These are phyloP conservation scores for Craterocephalus amniculus DNA, from an alignment of 2,797 vertebrate genomes.

Conservation along the genomic window DNA sequence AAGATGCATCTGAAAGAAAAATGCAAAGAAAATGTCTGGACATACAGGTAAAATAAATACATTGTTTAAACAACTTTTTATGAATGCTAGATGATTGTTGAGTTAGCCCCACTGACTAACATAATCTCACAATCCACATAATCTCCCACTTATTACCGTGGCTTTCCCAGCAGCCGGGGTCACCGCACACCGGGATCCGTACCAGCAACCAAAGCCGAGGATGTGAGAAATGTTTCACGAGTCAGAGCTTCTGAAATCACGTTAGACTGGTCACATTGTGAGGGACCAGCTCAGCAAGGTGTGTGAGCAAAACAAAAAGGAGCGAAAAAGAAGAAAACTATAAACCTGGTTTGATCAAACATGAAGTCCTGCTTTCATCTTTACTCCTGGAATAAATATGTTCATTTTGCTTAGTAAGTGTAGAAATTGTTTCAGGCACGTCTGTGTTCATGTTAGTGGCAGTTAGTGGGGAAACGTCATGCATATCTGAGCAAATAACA, in stretches of 20 bases:
- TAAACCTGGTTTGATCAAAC: slow-evolving; percentile 19
- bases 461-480: slow-evolving; percentile 30
- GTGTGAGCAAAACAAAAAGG: not conserved
- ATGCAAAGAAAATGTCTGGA: not conserved
- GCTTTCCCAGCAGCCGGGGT: slow-evolving; percentile 54
- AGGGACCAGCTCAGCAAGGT: slow-evolving; percentile 1
- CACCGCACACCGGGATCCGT: slow-evolving; percentile 16
- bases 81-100: slow-evolving; percentile 29
- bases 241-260: not conserved
- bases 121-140: slow-evolving; percentile 57
- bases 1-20: slow-evolving; percentile 13
- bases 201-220: slow-evolving; percentile 26
- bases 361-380: not conserved
- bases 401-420: not conserved
- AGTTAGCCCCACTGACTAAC: slow-evolving; percentile 34
- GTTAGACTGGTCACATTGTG: slow-evolving; percentile 24
- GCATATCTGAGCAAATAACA: slow-evolving; percentile 33
- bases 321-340: not conserved
- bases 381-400: slow-evolving; percentile 19
- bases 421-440: slow-evolving; percentile 38
- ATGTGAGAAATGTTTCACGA: slow-evolving; percentile 16
- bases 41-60: not conserved
- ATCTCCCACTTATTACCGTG: slow-evolving; percentile 51
- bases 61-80: slow-evolving; percentile 17
- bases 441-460: slow-evolving; percentile 20